These are phyloP conservation scores for Phlogophora meticulosa DNA, from an alignment of 2,888 invertebrate genomes.

Conservation along the genomic window DNA sequence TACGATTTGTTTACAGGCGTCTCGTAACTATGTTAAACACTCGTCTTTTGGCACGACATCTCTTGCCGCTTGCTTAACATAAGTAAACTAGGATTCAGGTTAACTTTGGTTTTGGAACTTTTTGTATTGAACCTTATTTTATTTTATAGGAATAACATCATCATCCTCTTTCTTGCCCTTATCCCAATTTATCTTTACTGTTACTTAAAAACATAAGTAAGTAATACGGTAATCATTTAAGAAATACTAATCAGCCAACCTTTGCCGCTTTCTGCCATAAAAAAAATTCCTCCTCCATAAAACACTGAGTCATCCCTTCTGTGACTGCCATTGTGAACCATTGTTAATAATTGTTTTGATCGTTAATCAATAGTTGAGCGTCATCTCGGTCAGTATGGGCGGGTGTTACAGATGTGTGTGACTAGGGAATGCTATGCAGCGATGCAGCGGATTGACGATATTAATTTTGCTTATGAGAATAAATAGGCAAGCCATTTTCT, in stretches of 20 bases:
- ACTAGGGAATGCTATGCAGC: background rate
- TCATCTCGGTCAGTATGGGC: slow-evolving; percentile 61
- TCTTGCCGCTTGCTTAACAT: slow-evolving; percentile 1
- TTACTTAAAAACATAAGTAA: too few relatives aligned
- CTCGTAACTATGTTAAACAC: slow-evolving; percentile 22
- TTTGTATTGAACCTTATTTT: background rate
- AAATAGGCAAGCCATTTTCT: too few relatives aligned
- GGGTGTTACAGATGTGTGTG: background rate
- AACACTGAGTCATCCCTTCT: slow-evolving; percentile 36
- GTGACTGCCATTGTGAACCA: slow-evolving; percentile 12
- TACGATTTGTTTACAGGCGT: slow-evolving; percentile 11
- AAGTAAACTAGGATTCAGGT: background rate
- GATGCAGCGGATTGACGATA: too few relatives aligned
- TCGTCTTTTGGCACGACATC: background rate
- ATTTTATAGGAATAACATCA: too few relatives aligned
- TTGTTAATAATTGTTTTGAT: slow-evolving; percentile 72
- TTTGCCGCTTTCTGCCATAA: background rate
- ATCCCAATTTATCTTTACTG: too few relatives aligned
- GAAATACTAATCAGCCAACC: too few relatives aligned
- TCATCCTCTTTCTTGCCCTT: too few relatives aligned
- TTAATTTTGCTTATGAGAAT: too few relatives aligned
- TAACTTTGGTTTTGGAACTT: background rate
- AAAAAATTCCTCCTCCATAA: slow-evolving; percentile 5
- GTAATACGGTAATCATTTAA: background rate
- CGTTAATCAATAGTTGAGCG: slow-evolving; percentile 63